Conservation (phyloP, 2,888 invertebrate species). For the Trissolcus japonicus region DNA sequence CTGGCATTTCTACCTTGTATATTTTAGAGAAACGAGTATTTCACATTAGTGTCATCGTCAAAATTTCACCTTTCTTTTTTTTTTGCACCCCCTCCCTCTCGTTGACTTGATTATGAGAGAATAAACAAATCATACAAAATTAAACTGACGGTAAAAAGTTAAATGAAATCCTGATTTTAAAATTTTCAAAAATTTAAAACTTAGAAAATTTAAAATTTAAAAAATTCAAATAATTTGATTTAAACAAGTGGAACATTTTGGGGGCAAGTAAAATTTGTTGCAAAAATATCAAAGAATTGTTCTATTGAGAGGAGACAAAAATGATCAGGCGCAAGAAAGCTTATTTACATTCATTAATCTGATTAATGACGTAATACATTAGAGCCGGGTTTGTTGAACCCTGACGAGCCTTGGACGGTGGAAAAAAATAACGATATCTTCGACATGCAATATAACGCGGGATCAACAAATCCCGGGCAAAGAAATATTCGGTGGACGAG, state of each 20-base stretch:
- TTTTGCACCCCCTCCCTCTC: too few species aligned
- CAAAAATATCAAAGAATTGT: too few species aligned
- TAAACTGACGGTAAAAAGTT: too few species aligned
- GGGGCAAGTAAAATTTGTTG: too few species aligned
- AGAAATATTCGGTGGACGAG: constrained; percentile 59
- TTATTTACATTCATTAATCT: constrained; percentile 48
- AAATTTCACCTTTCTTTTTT: neutral
- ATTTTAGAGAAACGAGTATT: constrained; percentile 1
- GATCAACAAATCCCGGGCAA: constrained; percentile 31
- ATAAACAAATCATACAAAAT: too few species aligned
- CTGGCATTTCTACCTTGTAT: constrained; percentile 1
- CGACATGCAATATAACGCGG: constrained; percentile 40
- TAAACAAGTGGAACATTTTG: too few species aligned
- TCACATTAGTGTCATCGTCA: neutral
- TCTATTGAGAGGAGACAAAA: too few species aligned
- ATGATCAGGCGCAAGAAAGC: neutral
- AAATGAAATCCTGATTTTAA: too few species aligned
- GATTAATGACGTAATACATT: constrained; percentile 49
- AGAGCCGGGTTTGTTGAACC: constrained; percentile 52
- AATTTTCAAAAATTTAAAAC: too few species aligned
- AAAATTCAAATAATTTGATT: too few species aligned
- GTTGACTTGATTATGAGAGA: too few species aligned
- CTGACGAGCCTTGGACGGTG: constrained; percentile 17
- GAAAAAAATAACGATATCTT: constrained; percentile 39
- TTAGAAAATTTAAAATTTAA: too few species aligned